Percentiles rank a stretch among this genome's conserved stretches.
phyloP scores from a whole-genome alignment of 2,113 vertebrate species.

The Plecturocebus donacophilus region DNA sequence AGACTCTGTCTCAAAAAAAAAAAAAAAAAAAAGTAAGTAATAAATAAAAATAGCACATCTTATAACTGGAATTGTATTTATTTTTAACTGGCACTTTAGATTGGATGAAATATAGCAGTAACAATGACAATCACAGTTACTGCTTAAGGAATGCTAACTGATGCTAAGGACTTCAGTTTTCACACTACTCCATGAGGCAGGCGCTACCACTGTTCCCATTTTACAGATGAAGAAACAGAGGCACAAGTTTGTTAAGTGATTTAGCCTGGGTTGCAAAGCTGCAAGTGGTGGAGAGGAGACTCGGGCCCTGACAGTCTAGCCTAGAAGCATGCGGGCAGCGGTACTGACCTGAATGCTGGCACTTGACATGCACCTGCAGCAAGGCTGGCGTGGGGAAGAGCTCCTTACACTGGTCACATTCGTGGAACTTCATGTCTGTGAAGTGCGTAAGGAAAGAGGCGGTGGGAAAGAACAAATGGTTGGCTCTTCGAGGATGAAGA shows the following conservation, averaged over 20 bases:
- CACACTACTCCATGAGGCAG: not conserved
- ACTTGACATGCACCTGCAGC: conserved; percentile 84
- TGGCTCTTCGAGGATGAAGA: not conserved
- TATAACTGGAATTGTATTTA: not conserved
- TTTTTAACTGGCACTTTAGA: not conserved
- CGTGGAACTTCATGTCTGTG: conserved; percentile 79
- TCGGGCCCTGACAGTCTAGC: fast-evolving
- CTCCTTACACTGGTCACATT: conserved; percentile 84
- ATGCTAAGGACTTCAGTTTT: not conserved
- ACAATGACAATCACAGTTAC: not conserved
- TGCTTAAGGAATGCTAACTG: fast-evolving
- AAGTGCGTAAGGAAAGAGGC: not conserved
- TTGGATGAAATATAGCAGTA: not conserved
- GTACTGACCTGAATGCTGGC: conserved; percentile 84
- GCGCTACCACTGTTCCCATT: fast-evolving
- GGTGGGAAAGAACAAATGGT: not conserved
- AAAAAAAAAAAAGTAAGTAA: no score
- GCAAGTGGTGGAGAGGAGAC: not conserved
- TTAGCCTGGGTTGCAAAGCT: not conserved
- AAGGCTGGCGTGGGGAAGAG: conserved; percentile 80
- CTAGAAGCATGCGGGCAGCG: fast-evolving
- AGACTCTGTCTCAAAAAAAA: no score
- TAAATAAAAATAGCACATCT: no score
- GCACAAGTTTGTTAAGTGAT: not conserved
- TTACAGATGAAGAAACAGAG: not conserved